These are phyloP conservation scores for Augiades crinisus DNA, from an alignment of 2,888 invertebrate species.

Conservation along the genomic window DNA sequence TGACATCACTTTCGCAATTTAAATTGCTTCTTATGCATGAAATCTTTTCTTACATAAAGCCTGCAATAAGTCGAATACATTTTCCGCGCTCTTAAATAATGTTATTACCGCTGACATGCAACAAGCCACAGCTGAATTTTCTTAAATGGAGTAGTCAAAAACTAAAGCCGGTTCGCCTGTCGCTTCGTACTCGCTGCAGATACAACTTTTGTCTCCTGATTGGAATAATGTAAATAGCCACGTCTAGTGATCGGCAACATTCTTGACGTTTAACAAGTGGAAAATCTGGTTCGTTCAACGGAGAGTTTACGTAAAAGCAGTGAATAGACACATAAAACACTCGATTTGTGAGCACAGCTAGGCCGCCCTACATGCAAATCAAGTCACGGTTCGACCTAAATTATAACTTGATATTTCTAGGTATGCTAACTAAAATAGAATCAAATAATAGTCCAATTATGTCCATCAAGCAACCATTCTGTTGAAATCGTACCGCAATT, in stretches of 20 bases:
- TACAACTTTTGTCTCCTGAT: conserved; percentile 27
- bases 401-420: conserved; percentile 56
- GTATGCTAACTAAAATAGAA: conserved; percentile 36
- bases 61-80: background rate
- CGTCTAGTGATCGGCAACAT: conserved; percentile 38
- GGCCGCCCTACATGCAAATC: conserved; percentile 71
- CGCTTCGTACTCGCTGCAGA: conserved; percentile 12
- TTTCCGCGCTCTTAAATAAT: background rate
- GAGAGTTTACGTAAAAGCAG: conserved; percentile 54
- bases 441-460: conserved; percentile 62
- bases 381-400: conserved; percentile 73
- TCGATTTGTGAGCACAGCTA: conserved; percentile 48
- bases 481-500: conserved; percentile 60
- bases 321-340: conserved; percentile 60
- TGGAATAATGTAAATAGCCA: conserved; percentile 33
- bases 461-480: conserved; percentile 59
- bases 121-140: conserved; percentile 18
- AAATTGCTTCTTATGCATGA: conserved; percentile 44
- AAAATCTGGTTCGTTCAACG: conserved; percentile 42
- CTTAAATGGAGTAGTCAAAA: conserved; percentile 12
- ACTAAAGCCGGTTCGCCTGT: conserved; percentile 5
- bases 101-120: background rate
- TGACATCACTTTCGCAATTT: conserved; percentile 48
- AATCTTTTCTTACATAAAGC: conserved; percentile 30
- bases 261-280: conserved; percentile 45